phyloP scores from a whole-genome alignment of 2,888 invertebrate species.

The Drosophila colorata region DNA sequence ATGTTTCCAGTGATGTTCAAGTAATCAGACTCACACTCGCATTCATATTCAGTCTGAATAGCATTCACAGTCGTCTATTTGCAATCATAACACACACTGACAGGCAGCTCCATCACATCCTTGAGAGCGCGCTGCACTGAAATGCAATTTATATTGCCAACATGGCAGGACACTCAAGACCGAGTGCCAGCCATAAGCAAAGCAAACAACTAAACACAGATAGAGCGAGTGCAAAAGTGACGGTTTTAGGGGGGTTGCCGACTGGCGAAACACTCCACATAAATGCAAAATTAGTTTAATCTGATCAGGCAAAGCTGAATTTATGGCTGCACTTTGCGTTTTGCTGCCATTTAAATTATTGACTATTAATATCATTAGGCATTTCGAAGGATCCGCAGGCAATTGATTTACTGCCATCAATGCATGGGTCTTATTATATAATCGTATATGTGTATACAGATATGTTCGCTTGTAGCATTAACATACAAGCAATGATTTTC shows the following conservation, averaged over 20 bases:
- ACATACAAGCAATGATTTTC: too few relatives aligned
- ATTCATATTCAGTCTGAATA: constrained; percentile 1
- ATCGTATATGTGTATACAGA: not conserved
- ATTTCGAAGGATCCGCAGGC: not conserved
- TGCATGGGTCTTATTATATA: not conserved
- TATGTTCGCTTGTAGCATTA: too few relatives aligned
- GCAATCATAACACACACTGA: constrained; percentile 70
- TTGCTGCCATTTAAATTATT: constrained; percentile 45
- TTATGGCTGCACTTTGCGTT: constrained; percentile 41
- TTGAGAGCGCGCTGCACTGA: constrained; percentile 33
- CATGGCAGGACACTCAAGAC: constrained; percentile 63
- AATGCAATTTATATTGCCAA: constrained; percentile 70
- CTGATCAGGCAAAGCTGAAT: constrained; percentile 36
- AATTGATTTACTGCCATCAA: constrained; percentile 22
- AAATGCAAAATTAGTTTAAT: constrained; percentile 51
- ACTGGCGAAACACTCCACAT: constrained; percentile 14
- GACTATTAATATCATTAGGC: constrained; percentile 27
- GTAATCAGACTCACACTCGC: constrained; percentile 6
- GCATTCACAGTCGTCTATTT: constrained; percentile 55
- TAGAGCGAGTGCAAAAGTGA: too few relatives aligned
- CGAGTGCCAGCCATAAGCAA: constrained; percentile 48
- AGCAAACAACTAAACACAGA: constrained; percentile 24
- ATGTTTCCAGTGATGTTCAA: constrained; percentile 5
- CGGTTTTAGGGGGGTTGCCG: too few relatives aligned
- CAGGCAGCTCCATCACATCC: constrained; percentile 47